Percentiles rank a stretch among this genome's conserved stretches.
Evolutionary conservation across 2,888 invertebrate genomes (phyloP).

Genomic region (Sepioteuthis lessoniana): DNA sequence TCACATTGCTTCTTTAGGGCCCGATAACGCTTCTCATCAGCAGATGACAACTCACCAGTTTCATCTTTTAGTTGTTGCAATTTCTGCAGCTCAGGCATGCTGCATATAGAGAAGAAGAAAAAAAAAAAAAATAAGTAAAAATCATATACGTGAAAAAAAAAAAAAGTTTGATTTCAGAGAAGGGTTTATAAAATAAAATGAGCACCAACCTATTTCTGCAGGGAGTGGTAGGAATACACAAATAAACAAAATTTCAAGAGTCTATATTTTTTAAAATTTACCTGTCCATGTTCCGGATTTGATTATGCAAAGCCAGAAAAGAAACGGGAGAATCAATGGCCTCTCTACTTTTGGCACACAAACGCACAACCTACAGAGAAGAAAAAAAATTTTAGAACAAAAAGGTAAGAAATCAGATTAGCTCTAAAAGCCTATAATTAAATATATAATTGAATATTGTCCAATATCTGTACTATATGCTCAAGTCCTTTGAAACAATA

Average conservation of each 20-base stretch:
- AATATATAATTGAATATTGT: neutral
- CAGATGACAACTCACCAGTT: conserved; percentile 95
- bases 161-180: neutral
- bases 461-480: too few relatives aligned
- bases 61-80: conserved; percentile 97
- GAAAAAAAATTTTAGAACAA: neutral
- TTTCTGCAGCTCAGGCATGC: conserved; percentile 92
- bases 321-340: conserved; percentile 98
- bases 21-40: conserved; percentile 94
- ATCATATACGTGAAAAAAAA: neutral
- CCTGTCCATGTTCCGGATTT: conserved; percentile 94
- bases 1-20: conserved; percentile 92
- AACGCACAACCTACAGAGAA: conserved; percentile 80
- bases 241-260: neutral
- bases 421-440: neutral
- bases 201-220: too few relatives aligned
- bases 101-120: conserved; percentile 54
- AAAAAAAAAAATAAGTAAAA: neutral
- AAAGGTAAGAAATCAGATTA: neutral
- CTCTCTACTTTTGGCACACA: conserved; percentile 98
- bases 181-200: too few relatives aligned
- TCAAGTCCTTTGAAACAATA: too few relatives aligned
- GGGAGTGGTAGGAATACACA: too few relatives aligned
- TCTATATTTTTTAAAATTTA: conserved; percentile 63
- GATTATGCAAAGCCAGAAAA: conserved; percentile 96